These are phyloP conservation scores for Typhlichthys subterraneus DNA, from an alignment of 2,797 vertebrate species.

Conservation along the genomic window DNA sequence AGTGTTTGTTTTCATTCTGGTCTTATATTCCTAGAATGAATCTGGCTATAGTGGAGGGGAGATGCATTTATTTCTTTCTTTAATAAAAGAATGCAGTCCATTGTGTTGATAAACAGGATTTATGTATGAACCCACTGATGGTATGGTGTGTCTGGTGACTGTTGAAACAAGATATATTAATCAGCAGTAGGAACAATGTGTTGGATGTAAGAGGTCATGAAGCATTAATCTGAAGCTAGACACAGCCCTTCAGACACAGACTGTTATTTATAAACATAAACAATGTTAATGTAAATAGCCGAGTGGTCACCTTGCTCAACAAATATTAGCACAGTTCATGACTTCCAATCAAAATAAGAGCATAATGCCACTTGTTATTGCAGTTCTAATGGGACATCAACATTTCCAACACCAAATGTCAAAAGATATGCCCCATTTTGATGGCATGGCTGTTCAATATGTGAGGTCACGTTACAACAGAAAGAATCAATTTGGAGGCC, in stretches of 20 bases:
- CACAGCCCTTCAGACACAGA: conserved; percentile 52
- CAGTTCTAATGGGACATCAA: neutral
- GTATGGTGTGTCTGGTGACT: conserved; percentile 75
- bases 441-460: neutral
- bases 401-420: conserved; percentile 1
- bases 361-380: neutral
- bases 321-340: conserved; percentile 18
- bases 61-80: conserved; percentile 64
- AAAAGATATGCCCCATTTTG: neutral
- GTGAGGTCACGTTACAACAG: neutral
- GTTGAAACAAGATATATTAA: conserved; percentile 88
- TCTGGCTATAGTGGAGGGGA: conserved; percentile 59
- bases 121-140: conserved; percentile 77
- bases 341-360: conserved; percentile 22
- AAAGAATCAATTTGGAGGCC: neutral
- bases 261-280: conserved; percentile 49
- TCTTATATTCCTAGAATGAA: conserved; percentile 63
- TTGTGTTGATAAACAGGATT: conserved; percentile 85
- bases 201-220: conserved; percentile 79
- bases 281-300: conserved; percentile 63
- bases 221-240: conserved; percentile 67
- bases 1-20: conserved; percentile 52
- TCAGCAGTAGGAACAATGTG: conserved; percentile 79
- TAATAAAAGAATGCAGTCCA: conserved; percentile 77
- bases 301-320: conserved; percentile 37